phyloP scores from a whole-genome alignment of 2,888 invertebrate genomes.

The Pseudolycoriella hygida region DNA sequence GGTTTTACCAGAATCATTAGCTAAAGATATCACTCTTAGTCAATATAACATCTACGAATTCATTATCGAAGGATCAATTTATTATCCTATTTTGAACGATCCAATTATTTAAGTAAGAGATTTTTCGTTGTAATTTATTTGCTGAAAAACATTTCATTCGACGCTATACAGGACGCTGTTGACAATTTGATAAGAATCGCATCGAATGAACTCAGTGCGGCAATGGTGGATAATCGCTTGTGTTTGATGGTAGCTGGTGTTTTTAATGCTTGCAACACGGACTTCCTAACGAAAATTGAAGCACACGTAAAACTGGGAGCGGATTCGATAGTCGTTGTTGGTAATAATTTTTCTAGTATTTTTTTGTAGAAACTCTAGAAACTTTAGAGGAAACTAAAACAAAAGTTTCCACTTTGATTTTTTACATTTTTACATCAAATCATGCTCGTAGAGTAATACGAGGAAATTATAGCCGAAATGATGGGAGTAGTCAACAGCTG shows the following conservation, averaged over 20 bases:
- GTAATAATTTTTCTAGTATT: slow-evolving; percentile 6
- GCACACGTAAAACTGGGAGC: slow-evolving; percentile 25
- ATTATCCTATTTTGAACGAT: background rate
- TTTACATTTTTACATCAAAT: no score
- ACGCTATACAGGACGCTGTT: slow-evolving; percentile 17
- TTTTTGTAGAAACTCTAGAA: no score
- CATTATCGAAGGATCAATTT: background rate
- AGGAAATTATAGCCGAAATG: no score
- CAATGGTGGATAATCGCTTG: slow-evolving; percentile 65
- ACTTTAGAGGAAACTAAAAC: no score
- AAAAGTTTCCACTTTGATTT: no score
- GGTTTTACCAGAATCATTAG: no score
- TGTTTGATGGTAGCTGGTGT: slow-evolving; percentile 29
- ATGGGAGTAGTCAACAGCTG: no score
- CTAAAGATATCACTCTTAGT: background rate
- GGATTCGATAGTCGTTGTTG: slow-evolving; percentile 25
- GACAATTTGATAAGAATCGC: slow-evolving; percentile 24
- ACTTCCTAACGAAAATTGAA: slow-evolving; percentile 25
- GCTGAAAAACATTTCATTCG: background rate
- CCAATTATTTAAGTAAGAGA: no score
- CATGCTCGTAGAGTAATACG: no score
- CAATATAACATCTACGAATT: background rate
- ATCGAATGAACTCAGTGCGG: slow-evolving; percentile 55
- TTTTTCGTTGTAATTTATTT: no score
- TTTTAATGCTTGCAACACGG: slow-evolving; percentile 24